Base-by-base conservation (phyloP, 2,797 vertebrate species). In the Rhabdophis nuchalis region DNA sequence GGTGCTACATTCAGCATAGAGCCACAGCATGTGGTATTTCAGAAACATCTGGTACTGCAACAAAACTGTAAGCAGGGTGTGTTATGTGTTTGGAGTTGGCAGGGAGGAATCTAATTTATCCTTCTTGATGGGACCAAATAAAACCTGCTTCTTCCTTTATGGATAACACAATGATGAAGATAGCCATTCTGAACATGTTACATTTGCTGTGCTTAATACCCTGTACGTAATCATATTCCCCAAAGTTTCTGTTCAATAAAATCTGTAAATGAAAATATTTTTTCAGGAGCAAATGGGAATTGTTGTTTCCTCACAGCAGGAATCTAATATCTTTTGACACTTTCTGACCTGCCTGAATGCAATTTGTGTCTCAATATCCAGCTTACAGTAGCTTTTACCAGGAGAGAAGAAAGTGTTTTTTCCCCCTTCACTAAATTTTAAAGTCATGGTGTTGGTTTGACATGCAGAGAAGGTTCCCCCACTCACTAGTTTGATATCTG, bases 361-460 rank as follows among this genome's bases (percentile, higher is more conserved):
- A 99, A 99, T 99, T 99, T 99, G 99, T 99, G 99, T 99, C 99
- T 99, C 99, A 99, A 99, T 99, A 99, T 99, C 98, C 98, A 98
- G 97, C 98, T 98, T 98, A 98, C 98, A 98, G 97, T 97, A 96
- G 98, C 98, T 97, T 97, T 95, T 97, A 98, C 98, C 98, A 98
- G 98, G 92, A 95, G 98, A 98, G 98, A 96, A 96, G 93, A 96
- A 97, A 97, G 97, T 95, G 95, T 93, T 97, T 95, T 95, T 96
- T 97, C 97, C 95, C 93, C 27, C 23, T 32, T 56, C 50, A 60
- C 93, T 95, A 91, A 92, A 91, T 91, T 93, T 92, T 93, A 94
- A 96, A 96, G 93, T 96, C 97, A 96, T 95, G 88, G 95, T 97
- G 94, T 97, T 96, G 95, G 96, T 93, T 93, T 96, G 92, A 96